Conservation (phyloP, 2,888 invertebrate species). For the Tinea pellionella region DNA sequence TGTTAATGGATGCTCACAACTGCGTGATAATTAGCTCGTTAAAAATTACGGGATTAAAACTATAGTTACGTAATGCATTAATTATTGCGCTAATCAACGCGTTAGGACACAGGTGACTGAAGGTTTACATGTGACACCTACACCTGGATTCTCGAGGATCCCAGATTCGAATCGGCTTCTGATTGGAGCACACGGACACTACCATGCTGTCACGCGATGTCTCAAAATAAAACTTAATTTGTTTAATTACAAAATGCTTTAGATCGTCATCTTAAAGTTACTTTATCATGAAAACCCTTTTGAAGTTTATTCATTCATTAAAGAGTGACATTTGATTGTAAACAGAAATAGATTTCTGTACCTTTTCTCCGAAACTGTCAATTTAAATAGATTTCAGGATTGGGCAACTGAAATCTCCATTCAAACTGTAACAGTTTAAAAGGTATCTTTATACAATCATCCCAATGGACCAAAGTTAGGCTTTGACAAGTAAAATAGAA, state of each 20-base stretch:
- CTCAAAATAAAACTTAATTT: no score
- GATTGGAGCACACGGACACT: no score
- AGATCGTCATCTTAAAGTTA: background rate
- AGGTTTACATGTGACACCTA: no score
- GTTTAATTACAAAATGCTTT: background rate
- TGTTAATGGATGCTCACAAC: no score
- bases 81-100: no score
- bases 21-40: no score
- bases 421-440: background rate
- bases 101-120: no score
- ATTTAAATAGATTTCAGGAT: background rate
- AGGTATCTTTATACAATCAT: background rate
- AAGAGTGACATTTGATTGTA: slow-evolving; percentile 1
- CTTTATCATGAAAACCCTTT: background rate
- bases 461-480: slow-evolving; percentile 1
- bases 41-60: no score
- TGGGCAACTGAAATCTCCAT: background rate
- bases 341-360: background rate
- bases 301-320: background rate
- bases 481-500: background rate
- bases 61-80: no score
- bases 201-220: no score
- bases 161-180: no score
- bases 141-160: no score
- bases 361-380: slow-evolving; percentile 3